Conservation (phyloP, 2,888 invertebrate species). For the Cinara cedri region DNA sequence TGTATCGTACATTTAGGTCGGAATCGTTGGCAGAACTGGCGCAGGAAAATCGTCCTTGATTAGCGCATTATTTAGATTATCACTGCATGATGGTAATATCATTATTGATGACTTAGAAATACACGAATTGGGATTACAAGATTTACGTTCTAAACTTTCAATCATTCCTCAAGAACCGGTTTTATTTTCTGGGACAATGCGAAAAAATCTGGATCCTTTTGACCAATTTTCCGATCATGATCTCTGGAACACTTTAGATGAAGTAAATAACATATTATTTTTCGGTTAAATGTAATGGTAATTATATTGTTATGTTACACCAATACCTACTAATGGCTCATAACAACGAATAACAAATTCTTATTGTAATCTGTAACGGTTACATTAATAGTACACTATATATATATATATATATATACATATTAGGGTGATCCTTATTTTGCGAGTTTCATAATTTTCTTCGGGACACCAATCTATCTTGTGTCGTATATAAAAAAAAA, state of each 20-base stretch:
- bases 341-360: no score
- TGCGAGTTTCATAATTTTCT: no score
- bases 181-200: slow-evolving; percentile 83
- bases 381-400: no score
- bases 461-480: no score
- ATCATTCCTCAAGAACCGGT: slow-evolving; percentile 88
- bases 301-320: no score
- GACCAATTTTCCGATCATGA: slow-evolving; percentile 77
- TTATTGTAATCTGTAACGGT: no score
- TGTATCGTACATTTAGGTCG: slow-evolving; percentile 67
- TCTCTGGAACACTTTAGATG: slow-evolving; percentile 84
- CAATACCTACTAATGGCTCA: no score
- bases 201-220: slow-evolving; percentile 90
- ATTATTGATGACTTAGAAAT: slow-evolving; percentile 81
- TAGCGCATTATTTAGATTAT: slow-evolving; percentile 80
- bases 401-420: no score
- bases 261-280: no score
- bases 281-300: no score
- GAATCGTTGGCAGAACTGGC: slow-evolving; percentile 83
- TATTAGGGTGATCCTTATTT: no score
- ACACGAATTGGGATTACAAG: slow-evolving; percentile 73
- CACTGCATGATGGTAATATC: slow-evolving; percentile 78
- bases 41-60: slow-evolving; percentile 83
- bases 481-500: no score
- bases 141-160: slow-evolving; percentile 77